A percentile compares a stretch with the other conserved stretches of the same genome.
Conservation (phyloP, 2,797 vertebrate genomes). For the Galagoides demidoff region DNA sequence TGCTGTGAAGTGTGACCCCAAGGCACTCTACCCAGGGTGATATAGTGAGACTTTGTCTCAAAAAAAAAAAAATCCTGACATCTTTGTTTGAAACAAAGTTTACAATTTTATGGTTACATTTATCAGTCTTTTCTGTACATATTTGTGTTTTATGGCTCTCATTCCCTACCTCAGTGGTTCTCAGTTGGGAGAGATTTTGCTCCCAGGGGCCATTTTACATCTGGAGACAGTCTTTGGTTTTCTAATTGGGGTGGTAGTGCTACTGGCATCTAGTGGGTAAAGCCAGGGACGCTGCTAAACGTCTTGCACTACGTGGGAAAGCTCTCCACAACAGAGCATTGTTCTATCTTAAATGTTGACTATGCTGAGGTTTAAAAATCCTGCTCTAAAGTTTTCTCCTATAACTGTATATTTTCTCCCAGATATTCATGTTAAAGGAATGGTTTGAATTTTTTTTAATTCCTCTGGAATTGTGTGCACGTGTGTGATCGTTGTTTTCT, state of each 20-base stretch:
- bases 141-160: background rate
- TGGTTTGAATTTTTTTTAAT: constrained; percentile 9
- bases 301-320: background rate
- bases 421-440: background rate
- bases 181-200: background rate
- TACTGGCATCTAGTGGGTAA: no score
- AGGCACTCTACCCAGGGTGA: no score
- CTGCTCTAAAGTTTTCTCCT: background rate
- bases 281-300: background rate
- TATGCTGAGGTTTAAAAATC: background rate
- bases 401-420: background rate
- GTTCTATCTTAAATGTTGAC: background rate
- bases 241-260: background rate
- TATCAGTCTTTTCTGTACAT: background rate
- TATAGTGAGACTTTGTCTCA: no score
- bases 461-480: background rate
- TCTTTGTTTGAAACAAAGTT: constrained; percentile 36
- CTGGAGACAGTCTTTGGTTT: background rate
- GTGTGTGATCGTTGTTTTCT: background rate
- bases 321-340: background rate
- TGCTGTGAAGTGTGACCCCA: no score
- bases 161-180: background rate
- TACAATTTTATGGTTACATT: background rate
- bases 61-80: no score
- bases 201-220: background rate